Base-by-base conservation (phyloP, 2,888 invertebrate species). In the Thecophora atra region DNA sequence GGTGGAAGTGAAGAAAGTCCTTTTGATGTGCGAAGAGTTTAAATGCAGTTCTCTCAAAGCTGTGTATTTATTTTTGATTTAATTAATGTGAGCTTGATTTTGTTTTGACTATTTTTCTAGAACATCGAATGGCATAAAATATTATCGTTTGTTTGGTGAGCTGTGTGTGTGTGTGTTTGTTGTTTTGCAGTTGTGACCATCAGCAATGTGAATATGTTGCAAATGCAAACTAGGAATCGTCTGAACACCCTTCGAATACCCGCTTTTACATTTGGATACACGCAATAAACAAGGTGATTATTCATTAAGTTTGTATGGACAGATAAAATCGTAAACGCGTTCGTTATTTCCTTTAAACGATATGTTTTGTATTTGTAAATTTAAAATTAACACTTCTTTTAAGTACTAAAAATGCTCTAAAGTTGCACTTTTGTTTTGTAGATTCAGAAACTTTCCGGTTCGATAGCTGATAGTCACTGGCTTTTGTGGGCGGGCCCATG, bases 331-430 rank as follows among this genome's bases (percentile, higher is more conserved):
- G 37, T 37, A 37, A 37, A 37, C 37, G 37, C 17, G 47, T 47
- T 47, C 37, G 47, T 47, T 15, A n/a, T 5, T 58, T 58, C 26
- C 6, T 58, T 24, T 28, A 62, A 70, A 70, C 60, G 69, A 70
- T 70, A 70, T 70, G 69, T 70, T 70, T 70, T 70, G 60, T 70
- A 62, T 70, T 69, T 70, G 26, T n/a, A 63, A n/a, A 63, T 21
- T 26, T 51, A 15, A 62, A 62, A 19, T 47, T 21, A 30, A 70
- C 28, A 21, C 56, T 56, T 56, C 37, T 2, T 30, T 37, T 37
- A 37, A 37, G 11, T 0, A 66, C 24, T 17, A 26, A 65, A 28
- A 26, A 17, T 7, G 17, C 26, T 47, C 19, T 47, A 24, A 19
- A 13, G 21, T n/a, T 64, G n/a, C 7, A 44, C 11, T 42, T 47